Base-by-base conservation (phyloP, 92 coral and sea anemone genomes). In the Umimayanthus chanpuru region DNA sequence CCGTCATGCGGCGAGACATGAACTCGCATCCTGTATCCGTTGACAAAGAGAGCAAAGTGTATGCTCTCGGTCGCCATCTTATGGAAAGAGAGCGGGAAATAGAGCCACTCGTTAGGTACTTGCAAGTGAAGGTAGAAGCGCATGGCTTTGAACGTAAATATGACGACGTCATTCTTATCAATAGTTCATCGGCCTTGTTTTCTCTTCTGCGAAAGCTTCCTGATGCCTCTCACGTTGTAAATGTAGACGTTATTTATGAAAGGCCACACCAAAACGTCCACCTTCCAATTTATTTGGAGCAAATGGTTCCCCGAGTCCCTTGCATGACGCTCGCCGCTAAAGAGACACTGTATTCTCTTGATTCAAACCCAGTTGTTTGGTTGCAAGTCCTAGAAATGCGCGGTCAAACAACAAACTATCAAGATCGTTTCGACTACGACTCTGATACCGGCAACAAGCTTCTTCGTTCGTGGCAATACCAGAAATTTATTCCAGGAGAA, bases 91-190 rank as follows among this genome's bases (percentile, higher is more conserved):
- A 25, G n/a, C 76, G 16, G 44, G 76, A 67, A 40, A 82, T 70
- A 25, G 40, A 82, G 38, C 76, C 61, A 66, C 44, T 82, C 5
- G 41, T 67, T 15, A 82, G 76, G 26, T 82, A 82, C n/a, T 40
- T 82, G 9, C 58, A 82, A 43, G 64, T 67, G 25, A 82, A 82
- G 47, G 53, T 82, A 0, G 61, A 40, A 41, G 76, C 86, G 4
- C 77, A 82, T 44, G 25, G 86, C 38, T 82, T 82, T 82, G 86
- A 82, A 82, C 86, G 86, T n/a, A 82, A 67, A 47, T 82, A 66
- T 67, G 86, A 82, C 77, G 40, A 82, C 41, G 76, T 82, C 47
- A 47, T 82, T 82, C 50, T 82, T 40, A 77, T 26, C 21, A 58
- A 70, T 18, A 44, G 5, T 26, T 40, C 58, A 23, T 82, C 86